A percentile compares a stretch with the other conserved stretches of the same genome.
Evolutionary conservation across 2,888 invertebrate species (phyloP).

Genomic region (Nematopogon swammerdamellus): DNA sequence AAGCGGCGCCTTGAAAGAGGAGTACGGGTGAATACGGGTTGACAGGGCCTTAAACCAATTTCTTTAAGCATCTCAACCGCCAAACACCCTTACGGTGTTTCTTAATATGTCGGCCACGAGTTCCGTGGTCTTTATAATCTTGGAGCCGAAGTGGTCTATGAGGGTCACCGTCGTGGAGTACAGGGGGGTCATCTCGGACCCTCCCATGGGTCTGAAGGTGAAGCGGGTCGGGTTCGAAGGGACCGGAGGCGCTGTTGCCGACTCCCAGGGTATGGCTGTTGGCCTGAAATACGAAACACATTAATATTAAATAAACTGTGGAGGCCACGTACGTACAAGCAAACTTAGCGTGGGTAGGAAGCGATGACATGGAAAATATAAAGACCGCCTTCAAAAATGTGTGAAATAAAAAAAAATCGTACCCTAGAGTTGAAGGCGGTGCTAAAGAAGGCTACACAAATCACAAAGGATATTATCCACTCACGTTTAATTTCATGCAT

Average conservation of each 20-base stretch:
- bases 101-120: slow-evolving; percentile 40
- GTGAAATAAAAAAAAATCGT: too few species aligned
- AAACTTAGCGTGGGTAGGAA: too few species aligned
- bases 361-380: too few species aligned
- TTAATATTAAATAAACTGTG: background rate
- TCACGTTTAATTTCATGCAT: too few species aligned
- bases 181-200: slow-evolving; percentile 20
- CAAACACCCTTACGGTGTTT: slow-evolving; percentile 45
- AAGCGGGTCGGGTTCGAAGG: slow-evolving; percentile 30
- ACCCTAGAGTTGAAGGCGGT: too few species aligned
- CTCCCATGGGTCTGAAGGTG: slow-evolving; percentile 24
- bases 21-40: too few species aligned
- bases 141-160: slow-evolving; percentile 47
- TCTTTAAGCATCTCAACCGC: slow-evolving; percentile 17
- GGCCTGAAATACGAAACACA: slow-evolving; percentile 30
- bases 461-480: too few species aligned
- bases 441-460: too few species aligned
- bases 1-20: too few species aligned
- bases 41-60: too few species aligned
- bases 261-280: slow-evolving; percentile 24
- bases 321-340: too few species aligned
- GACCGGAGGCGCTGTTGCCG: slow-evolving; percentile 22
- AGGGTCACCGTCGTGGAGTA: slow-evolving; percentile 42
- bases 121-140: slow-evolving; percentile 47
- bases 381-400: too few species aligned